These are phyloP conservation scores for Sebastes flavidus DNA, from an alignment of 2,797 vertebrate species.

Conservation along the genomic window DNA sequence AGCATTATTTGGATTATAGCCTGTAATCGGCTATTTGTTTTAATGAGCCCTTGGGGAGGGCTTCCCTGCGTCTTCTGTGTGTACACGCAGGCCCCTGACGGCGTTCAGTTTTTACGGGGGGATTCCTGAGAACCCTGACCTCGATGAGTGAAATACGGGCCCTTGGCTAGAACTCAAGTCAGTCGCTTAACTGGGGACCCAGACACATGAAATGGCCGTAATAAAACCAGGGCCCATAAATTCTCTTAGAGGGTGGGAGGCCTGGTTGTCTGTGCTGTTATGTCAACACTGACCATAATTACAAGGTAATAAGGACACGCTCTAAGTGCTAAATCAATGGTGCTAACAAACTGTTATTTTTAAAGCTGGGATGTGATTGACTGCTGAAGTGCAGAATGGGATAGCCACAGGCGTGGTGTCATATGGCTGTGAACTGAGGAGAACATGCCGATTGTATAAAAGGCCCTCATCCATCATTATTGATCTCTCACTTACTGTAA, in stretches of 20 bases:
- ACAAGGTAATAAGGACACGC: constrained; percentile 87
- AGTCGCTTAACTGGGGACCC: constrained; percentile 80
- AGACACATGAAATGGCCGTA: constrained; percentile 81
- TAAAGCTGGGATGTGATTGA: constrained; percentile 84
- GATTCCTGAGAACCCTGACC: constrained; percentile 83
- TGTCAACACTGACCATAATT: constrained; percentile 88
- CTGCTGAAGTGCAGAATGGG: constrained; percentile 76
- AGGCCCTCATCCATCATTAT: constrained; percentile 82
- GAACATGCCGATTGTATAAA: constrained; percentile 81
- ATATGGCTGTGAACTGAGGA: constrained; percentile 80
- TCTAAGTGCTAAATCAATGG: constrained; percentile 89
- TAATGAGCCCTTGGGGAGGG: constrained; percentile 76
- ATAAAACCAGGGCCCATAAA: constrained; percentile 87
- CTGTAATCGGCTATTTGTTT: constrained; percentile 76
- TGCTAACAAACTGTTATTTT: constrained; percentile 87
- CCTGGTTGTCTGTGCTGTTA: constrained; percentile 81
- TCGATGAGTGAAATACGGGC: constrained; percentile 83
- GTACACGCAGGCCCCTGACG: constrained; percentile 24
- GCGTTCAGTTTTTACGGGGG: constrained; percentile 75
- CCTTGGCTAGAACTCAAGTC: constrained; percentile 81
- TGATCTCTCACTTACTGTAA: constrained; percentile 85
- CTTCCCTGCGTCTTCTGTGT: constrained; percentile 58
- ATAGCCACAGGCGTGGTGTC: constrained; percentile 79
- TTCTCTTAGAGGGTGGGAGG: constrained; percentile 78
- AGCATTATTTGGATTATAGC: constrained; percentile 73